These are phyloP conservation scores for Lacanobia oleracea DNA, from an alignment of 2,888 invertebrate genomes.

Conservation along the genomic window DNA sequence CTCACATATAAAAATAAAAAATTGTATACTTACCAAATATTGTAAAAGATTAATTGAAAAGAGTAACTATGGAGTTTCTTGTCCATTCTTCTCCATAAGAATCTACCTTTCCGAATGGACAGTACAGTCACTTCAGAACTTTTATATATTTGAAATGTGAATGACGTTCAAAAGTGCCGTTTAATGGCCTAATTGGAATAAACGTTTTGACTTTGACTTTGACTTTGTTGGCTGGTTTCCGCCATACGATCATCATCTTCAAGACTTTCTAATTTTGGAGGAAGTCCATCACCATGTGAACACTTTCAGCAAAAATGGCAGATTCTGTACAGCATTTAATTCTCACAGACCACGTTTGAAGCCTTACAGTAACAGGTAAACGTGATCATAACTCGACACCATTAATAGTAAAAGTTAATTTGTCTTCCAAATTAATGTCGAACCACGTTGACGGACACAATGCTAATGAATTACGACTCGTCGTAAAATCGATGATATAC, in stretches of 20 bases:
- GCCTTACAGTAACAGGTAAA: conserved; percentile 18
- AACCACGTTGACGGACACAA: conserved; percentile 72
- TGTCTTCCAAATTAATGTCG: conserved; percentile 66
- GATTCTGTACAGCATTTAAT: not conserved
- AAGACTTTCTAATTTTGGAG: not conserved
- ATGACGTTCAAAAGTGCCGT: too few relatives aligned
- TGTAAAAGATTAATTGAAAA: too few relatives aligned
- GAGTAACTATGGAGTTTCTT: too few relatives aligned
- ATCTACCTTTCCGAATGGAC: too few relatives aligned
- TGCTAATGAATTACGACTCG: conserved; percentile 80
- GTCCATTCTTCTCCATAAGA: too few relatives aligned
- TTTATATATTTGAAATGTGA: too few relatives aligned
- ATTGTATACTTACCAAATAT: too few relatives aligned
- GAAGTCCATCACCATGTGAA: not conserved
- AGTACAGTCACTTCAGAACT: too few relatives aligned
- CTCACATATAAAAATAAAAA: too few relatives aligned
- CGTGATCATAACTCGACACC: conserved; percentile 23
- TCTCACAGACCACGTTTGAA: not conserved
- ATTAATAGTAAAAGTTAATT: conserved; percentile 70
- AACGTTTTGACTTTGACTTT: too few relatives aligned
- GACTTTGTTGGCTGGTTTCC: too few relatives aligned
- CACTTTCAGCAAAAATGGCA: not conserved
- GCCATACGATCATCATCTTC: not conserved
- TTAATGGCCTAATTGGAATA: too few relatives aligned
- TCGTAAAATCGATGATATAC: conserved; percentile 85